Evolutionary conservation across 2,797 vertebrate genomes (phyloP).

Genomic region (Platalea minor): DNA sequence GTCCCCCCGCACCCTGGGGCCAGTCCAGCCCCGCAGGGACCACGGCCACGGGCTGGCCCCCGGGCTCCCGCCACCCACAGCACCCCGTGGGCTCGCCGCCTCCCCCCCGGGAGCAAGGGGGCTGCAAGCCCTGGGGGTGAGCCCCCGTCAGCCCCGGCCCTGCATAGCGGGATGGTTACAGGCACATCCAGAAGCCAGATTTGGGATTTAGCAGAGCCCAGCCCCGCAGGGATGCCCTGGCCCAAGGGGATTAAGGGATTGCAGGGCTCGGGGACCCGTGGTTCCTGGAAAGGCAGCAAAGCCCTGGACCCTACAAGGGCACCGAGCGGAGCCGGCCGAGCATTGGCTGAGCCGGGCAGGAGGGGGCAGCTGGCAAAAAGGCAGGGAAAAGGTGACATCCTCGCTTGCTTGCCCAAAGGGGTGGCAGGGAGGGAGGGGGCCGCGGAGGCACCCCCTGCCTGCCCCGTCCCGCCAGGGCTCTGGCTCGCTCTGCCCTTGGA

Average conservation of each 20-base stretch:
- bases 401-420: not conserved
- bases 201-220: not conserved
- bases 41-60: accelerated
- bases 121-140: not conserved
- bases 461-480: accelerated
- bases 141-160: not conserved
- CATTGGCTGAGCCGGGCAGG: slow-evolving; percentile 31
- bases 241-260: slow-evolving; percentile 56
- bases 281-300: slow-evolving; percentile 54
- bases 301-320: slow-evolving; percentile 63
- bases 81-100: accelerated
- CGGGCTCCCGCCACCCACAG: too few species aligned
- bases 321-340: not conserved
- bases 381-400: slow-evolving; percentile 23
- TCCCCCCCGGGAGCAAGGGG: not conserved
- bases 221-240: not conserved
- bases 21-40: not conserved
- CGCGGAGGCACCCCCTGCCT: not conserved
- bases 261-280: not conserved
- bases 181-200: not conserved
- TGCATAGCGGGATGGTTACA: not conserved
- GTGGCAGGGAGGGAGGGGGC: not conserved
- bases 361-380: slow-evolving; percentile 24
- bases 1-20: accelerated
- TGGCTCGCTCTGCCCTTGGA: not conserved